Conservation (phyloP, 2,888 invertebrate species). For the Melangyna quadrimaculata region DNA sequence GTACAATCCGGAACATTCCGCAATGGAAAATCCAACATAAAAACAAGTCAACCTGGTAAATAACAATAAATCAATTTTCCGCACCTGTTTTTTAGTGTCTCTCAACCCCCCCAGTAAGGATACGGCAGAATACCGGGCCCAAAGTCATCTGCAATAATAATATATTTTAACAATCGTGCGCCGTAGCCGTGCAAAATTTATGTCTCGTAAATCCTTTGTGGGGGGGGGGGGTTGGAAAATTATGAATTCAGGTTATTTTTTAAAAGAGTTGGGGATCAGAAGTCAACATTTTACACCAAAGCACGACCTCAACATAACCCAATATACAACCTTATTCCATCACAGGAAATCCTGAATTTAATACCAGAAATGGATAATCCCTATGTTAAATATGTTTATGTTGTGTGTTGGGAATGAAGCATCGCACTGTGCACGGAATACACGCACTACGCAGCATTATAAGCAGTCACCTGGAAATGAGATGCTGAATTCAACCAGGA, state of each 20-base stretch:
- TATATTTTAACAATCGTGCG: conserved; percentile 51
- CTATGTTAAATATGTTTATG: conserved; percentile 11
- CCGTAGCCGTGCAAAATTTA: conserved; percentile 40
- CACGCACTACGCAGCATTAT: background rate
- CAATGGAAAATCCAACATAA: conserved; percentile 13
- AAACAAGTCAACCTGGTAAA: background rate
- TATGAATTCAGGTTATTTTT: conserved; percentile 35
- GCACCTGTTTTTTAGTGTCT: conserved; percentile 60
- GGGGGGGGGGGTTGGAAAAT: conserved; percentile 27
- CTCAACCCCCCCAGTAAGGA: background rate
- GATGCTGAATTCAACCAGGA: conserved; percentile 58
- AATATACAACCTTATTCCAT: background rate
- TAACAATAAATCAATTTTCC: conserved; percentile 56
- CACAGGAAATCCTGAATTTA: conserved; percentile 23
- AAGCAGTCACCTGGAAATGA: conserved; percentile 62
- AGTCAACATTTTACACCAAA: conserved; percentile 43
- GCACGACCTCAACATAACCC: conserved; percentile 58
- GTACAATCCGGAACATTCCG: conserved; percentile 4
- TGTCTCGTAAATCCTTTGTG: conserved; percentile 60
- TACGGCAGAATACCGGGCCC: background rate
- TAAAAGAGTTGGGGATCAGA: conserved; percentile 5
- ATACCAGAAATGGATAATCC: conserved; percentile 21
- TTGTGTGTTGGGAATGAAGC: background rate
- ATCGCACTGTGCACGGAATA: background rate
- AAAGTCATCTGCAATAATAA: conserved; percentile 44